These are phyloP conservation scores for Alligator sinensis DNA, from an alignment of 2,113 vertebrate genomes.

Conservation along the genomic window DNA sequence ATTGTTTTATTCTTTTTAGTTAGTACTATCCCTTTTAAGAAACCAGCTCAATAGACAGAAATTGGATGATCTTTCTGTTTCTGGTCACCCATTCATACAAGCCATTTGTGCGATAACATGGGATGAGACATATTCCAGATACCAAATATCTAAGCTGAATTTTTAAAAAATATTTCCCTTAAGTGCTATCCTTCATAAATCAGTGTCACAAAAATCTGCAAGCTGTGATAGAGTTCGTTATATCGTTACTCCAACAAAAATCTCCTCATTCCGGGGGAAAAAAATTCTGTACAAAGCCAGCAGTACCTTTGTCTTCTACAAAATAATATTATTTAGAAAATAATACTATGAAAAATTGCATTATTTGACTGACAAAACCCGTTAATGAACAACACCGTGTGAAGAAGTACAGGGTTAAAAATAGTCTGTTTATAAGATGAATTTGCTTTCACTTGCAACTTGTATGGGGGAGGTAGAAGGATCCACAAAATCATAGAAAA, in stretches of 20 bases:
- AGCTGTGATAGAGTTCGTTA: not conserved
- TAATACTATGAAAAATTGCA: not conserved
- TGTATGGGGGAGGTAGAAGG: not conserved
- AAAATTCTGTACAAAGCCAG: not conserved
- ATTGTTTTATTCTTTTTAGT: not conserved
- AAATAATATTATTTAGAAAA: not conserved
- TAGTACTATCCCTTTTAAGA: not conserved
- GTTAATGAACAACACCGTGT: not conserved
- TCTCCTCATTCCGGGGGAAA: not conserved
- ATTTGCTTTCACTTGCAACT: not conserved
- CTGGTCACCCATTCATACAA: not conserved
- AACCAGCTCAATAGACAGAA: not conserved
- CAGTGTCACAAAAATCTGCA: not conserved
- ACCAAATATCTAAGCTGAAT: not conserved
- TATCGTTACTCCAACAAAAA: not conserved
- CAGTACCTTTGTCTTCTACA: not conserved
- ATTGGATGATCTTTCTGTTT: not conserved
- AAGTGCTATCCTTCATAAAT: not conserved
- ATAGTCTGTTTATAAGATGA: not conserved
- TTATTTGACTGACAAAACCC: conserved; percentile 7
- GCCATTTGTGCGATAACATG: not conserved
- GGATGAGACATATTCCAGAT: not conserved
- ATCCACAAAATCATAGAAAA: not conserved
- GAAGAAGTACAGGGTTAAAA: not conserved
- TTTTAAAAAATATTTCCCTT: not conserved